Evolutionary conservation across 1,140 invertebrate species (phyloP).

Genomic region (Diorhabda carinulata): DNA sequence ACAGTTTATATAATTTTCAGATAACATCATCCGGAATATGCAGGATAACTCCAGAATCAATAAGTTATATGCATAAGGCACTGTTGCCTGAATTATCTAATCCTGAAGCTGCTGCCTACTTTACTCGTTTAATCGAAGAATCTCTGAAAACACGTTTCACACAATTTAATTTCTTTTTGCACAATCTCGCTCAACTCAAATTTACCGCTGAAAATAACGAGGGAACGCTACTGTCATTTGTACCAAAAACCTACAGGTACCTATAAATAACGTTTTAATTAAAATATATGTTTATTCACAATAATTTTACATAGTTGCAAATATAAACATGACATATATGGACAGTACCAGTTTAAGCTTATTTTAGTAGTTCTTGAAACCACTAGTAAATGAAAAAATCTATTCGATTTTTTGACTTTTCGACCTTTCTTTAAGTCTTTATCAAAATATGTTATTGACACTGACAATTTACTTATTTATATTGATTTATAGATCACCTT

Average conservation of each 20-base stretch:
- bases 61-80: conserved; percentile 87
- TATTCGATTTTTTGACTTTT: no score
- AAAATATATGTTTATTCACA: no score
- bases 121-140: conserved; percentile 88
- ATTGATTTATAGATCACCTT: no score
- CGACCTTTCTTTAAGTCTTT: no score
- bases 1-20: conserved; percentile 47
- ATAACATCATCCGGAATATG: conserved; percentile 94
- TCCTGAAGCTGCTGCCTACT: conserved; percentile 89
- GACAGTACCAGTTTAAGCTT: no score
- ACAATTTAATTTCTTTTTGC: conserved; percentile 96
- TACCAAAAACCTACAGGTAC: conserved; percentile 91
- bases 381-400: no score
- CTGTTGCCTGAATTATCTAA: conserved; percentile 82
- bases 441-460: no score
- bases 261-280: no score
- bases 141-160: conserved; percentile 85
- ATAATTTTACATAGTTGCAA: no score
- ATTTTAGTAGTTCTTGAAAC: no score
- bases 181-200: conserved; percentile 91
- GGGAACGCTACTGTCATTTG: conserved; percentile 84
- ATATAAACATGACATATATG: no score
- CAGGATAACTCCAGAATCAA: conserved; percentile 87
- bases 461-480: no score
- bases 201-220: conserved; percentile 82